Base-by-base conservation (phyloP, 2,113 vertebrate genomes). In the Eublepharis macularius region DNA sequence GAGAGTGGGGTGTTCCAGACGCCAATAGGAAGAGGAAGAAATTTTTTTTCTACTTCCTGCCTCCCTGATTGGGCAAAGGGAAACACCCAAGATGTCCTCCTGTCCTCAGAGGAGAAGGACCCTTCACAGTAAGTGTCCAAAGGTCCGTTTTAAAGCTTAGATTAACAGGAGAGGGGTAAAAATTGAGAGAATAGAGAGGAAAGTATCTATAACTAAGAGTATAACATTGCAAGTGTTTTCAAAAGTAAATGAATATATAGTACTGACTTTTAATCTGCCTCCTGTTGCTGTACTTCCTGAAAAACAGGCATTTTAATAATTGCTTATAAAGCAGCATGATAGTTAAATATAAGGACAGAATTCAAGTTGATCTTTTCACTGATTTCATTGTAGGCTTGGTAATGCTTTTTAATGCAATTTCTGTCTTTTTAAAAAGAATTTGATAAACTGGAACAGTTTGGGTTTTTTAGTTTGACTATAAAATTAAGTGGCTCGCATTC, bases 221-320 rank as follows among this genome's bases (percentile, higher is more conserved):
- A 43, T 32, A 49, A 6, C 29, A 12, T 69, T 34, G 2, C 41
- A 54, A 16, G 16, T 24, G 14, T 21, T 13, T 49, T 39, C 69
- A 39, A 41, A 69, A 70, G 69, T 70, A 39, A 70, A 74, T 57
- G 0, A 85, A 13, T 78, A 13, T 78, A 34, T 82, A 63, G 47
- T 84, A 88, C 17, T 81, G 3, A 12, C 4, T 51, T 12, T 66
- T 65, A 13, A 45, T 83, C 29, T 75, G 32, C 13, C n/a, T 36
- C 57, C 29, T 49, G 10, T n/a, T 83, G 34, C 16, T 51, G 32
- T 16, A 39, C 39, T 87, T 92, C 34, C 41, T 91, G 32, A 60
- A 79, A 79, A 85, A 5, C 11, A 29, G 36, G 12, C 41, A 34
- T 41, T 45, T 63, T 83, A 45, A 43, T 70, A 72, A 45, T 72